Percentiles rank a stretch among this genome's conserved stretches.
Evolutionary conservation across 2,888 invertebrate genomes (phyloP).

Genomic region (Omphaloscelis lunosa): DNA sequence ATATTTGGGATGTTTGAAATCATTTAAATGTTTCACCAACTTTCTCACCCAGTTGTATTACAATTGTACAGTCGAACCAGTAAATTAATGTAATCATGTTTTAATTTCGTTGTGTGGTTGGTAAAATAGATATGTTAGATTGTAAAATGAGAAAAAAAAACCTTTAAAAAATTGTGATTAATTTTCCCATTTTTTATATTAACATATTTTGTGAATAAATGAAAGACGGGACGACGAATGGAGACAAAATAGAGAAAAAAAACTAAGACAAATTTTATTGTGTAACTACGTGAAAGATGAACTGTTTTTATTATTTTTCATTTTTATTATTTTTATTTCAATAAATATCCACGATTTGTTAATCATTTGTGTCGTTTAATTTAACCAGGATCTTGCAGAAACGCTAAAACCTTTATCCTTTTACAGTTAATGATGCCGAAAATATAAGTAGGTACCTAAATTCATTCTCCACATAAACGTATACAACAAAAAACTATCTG

Average conservation of each 20-base stretch:
- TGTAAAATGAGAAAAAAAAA: constrained; percentile 53
- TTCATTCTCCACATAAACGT: not conserved
- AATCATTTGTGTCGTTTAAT: constrained; percentile 84
- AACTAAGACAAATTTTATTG: constrained; percentile 90
- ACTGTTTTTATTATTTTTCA: constrained; percentile 91
- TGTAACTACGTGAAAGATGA: constrained; percentile 89
- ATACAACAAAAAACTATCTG: too few species aligned
- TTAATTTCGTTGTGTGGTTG: constrained; percentile 64
- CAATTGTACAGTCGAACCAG: constrained; percentile 61
- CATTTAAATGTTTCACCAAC: constrained; percentile 49
- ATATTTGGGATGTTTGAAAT: constrained; percentile 52
- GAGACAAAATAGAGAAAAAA: constrained; percentile 84
- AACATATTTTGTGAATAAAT: constrained; percentile 37
- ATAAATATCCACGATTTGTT: constrained; percentile 91
- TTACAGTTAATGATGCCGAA: not conserved
- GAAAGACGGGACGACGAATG: constrained; percentile 72
- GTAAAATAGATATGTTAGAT: constrained; percentile 61
- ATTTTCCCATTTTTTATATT: constrained; percentile 40
- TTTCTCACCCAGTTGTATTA: constrained; percentile 47
- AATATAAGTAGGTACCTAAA: not conserved
- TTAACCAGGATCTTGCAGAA: constrained; percentile 55
- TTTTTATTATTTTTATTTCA: constrained; percentile 91
- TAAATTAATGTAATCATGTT: constrained; percentile 55
- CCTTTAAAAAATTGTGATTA: constrained; percentile 38
- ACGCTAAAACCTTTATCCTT: not conserved